phyloP scores from a whole-genome alignment of 2,797 vertebrate species.

The Cryptoblepharus egeriae region DNA sequence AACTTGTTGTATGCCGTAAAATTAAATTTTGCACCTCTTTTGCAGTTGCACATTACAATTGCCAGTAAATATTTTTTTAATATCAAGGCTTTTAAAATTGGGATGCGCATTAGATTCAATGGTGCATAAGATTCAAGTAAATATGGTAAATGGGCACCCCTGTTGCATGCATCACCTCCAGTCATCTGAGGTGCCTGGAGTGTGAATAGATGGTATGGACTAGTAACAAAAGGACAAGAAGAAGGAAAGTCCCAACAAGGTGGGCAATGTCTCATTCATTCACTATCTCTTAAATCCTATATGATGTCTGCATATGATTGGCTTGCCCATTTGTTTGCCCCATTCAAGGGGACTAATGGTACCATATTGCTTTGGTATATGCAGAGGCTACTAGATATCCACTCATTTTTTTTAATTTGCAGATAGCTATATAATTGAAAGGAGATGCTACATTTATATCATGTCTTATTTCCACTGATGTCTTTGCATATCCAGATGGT shows the following conservation, averaged over 20 bases:
- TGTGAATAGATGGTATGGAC: too few relatives aligned
- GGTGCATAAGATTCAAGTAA: too few relatives aligned
- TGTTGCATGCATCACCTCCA: background rate
- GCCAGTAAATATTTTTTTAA: too few relatives aligned
- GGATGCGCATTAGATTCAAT: too few relatives aligned
- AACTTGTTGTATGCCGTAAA: too few relatives aligned
- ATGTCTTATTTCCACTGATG: background rate
- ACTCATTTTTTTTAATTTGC: background rate
- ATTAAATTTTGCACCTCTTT: too few relatives aligned
- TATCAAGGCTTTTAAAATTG: too few relatives aligned
- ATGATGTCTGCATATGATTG: background rate
- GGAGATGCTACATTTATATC: background rate
- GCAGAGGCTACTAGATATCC: background rate
- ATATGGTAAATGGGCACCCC: too few relatives aligned
- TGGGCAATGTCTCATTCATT: too few relatives aligned
- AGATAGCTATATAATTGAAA: background rate
- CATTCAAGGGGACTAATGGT: background rate
- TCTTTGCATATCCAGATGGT: background rate
- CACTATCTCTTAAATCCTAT: too few relatives aligned
- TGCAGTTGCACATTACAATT: too few relatives aligned
- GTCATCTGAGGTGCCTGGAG: background rate
- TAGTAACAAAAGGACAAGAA: background rate
- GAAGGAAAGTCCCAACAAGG: background rate
- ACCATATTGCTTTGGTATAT: background rate
- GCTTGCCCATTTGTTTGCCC: background rate